A percentile compares a stretch with the other conserved stretches of the same genome.
phyloP scores from a whole-genome alignment of 2,113 vertebrate species.

The Eudyptes chrysolophus region DNA sequence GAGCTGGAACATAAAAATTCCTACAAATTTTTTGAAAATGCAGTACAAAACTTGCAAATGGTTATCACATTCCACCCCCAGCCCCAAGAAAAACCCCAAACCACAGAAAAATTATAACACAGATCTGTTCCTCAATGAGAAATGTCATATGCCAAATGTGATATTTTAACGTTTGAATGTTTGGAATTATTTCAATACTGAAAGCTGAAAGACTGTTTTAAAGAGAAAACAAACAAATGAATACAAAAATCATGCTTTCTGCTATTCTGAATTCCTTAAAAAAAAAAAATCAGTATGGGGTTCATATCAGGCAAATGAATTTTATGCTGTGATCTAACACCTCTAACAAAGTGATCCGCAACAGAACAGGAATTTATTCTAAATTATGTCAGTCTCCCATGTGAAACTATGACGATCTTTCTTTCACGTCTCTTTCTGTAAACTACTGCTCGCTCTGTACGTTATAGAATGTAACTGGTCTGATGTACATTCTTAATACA shows the following conservation, averaged over 20 bases:
- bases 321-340: background rate
- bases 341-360: background rate
- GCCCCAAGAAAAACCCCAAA: background rate
- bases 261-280: background rate
- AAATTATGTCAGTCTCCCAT: background rate
- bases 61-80: background rate
- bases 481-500: background rate
- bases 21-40: background rate
- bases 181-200: conserved; percentile 29
- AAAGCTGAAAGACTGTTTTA: background rate
- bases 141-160: background rate
- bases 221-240: conserved; percentile 33
- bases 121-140: background rate
- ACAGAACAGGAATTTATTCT: background rate
- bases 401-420: background rate
- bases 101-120: background rate
- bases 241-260: background rate
- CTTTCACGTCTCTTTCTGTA: background rate
- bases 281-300: background rate
- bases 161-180: background rate
- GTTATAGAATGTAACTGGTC: background rate
- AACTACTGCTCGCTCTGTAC: background rate
- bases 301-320: background rate
- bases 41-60: background rate
- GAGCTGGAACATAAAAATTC: background rate